Conservation (phyloP, 2,113 vertebrate genomes). For the Trematomus loennbergii region DNA sequence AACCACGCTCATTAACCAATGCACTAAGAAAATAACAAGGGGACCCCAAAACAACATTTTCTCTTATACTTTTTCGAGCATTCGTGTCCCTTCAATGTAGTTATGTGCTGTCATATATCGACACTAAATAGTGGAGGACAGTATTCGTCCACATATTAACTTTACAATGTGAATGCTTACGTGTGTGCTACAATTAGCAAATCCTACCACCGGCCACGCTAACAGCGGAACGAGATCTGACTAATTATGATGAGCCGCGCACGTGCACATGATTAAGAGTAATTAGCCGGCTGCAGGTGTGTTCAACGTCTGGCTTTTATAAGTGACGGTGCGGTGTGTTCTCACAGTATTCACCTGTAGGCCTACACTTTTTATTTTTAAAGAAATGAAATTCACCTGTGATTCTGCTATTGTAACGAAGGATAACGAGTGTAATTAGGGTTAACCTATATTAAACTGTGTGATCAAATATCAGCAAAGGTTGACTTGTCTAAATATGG, state of each 20-base stretch:
- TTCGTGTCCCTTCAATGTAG: neutral
- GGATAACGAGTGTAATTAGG: neutral
- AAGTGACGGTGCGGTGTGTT: neutral
- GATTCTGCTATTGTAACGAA: too few species aligned
- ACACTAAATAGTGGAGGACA: too few species aligned
- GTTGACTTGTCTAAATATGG: too few species aligned
- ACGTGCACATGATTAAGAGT: slow-evolving; percentile 26
- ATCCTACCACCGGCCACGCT: neutral
- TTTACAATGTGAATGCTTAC: neutral
- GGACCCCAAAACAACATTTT: neutral
- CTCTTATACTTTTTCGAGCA: neutral
- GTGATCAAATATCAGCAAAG: neutral
- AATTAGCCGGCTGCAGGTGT: neutral
- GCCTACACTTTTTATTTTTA: neutral
- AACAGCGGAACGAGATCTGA: slow-evolving; percentile 32
- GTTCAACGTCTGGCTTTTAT: too few species aligned
- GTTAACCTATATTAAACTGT: neutral
- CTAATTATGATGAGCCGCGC: slow-evolving; percentile 29
- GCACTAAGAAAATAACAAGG: neutral
- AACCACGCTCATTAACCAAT: neutral
- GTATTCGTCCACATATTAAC: neutral
- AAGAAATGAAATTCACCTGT: neutral
- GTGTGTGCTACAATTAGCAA: neutral
- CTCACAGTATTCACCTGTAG: neutral
- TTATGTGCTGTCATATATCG: too few species aligned